Conservation (phyloP, 2,113 vertebrate species). For the Myotis lucifugus region DNA sequence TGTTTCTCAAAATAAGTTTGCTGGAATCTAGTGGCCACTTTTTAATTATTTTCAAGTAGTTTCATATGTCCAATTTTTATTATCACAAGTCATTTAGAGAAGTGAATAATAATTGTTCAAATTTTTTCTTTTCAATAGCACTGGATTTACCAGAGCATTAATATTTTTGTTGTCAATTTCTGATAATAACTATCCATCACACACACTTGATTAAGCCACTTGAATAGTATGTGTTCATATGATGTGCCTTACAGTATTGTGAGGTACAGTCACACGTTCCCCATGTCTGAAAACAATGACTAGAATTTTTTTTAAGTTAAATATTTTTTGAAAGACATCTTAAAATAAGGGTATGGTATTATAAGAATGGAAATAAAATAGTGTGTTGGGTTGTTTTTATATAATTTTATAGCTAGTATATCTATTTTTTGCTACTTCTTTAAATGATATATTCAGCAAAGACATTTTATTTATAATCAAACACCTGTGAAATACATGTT, state of each 20-base stretch:
- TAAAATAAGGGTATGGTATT: background rate
- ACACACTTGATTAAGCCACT: conserved; percentile 2
- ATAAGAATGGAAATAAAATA: background rate
- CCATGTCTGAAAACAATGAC: background rate
- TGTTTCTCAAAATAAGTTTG: background rate
- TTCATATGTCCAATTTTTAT: background rate
- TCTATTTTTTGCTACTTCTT: background rate
- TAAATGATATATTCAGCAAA: conserved; percentile 17
- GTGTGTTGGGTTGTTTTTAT: background rate
- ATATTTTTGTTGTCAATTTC: conserved; percentile 6
- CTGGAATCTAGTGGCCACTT: background rate
- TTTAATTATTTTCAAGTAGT: conserved; percentile 42
- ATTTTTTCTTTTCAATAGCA: background rate
- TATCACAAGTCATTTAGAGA: background rate
- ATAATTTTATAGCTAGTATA: background rate
- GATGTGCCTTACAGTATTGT: background rate
- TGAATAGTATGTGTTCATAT: background rate
- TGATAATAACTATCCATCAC: background rate
- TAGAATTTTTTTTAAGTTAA: background rate
- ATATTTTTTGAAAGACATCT: background rate
- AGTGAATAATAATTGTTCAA: background rate
- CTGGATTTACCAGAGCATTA: background rate
- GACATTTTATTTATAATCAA: conserved; percentile 66
- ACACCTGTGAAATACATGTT: conserved; percentile 47
- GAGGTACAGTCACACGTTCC: background rate